Conservation (phyloP, 2,797 vertebrate genomes). For the Anisognathus igniventris region DNA sequence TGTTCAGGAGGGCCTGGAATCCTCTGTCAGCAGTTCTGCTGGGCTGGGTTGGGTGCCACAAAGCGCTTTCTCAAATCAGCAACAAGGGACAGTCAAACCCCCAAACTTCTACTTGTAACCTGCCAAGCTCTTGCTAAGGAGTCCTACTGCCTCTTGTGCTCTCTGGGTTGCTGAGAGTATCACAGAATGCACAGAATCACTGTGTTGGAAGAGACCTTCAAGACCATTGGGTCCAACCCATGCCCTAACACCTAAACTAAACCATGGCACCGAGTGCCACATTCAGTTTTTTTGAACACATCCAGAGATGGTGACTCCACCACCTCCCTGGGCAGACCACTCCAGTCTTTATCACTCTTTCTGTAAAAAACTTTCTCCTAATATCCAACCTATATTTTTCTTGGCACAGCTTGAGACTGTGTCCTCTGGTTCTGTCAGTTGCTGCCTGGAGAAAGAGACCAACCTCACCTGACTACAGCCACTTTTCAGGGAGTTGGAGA, state of each 20-base stretch:
- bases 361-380: not conserved
- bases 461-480: fast-evolving
- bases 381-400: not conserved
- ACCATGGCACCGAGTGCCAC: fast-evolving
- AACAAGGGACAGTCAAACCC: not conserved
- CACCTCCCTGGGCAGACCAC: not conserved
- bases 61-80: not conserved
- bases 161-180: not conserved
- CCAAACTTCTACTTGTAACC: not conserved
- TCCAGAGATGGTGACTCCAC: no score
- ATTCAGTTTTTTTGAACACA: not conserved
- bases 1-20: not conserved
- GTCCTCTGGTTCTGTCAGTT: not conserved
- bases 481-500: not conserved
- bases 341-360: not conserved
- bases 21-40: not conserved
- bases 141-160: not conserved
- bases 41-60: not conserved
- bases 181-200: not conserved
- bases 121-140: not conserved
- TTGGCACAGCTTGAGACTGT: not conserved
- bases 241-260: not conserved
- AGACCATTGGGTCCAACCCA: not conserved
- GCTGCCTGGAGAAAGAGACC: not conserved
- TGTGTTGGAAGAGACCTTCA: not conserved